Percentiles rank a stretch among this genome's conserved stretches.
phyloP scores from a whole-genome alignment of 1,140 invertebrate genomes.

The Philopotamus ludificatus region DNA sequence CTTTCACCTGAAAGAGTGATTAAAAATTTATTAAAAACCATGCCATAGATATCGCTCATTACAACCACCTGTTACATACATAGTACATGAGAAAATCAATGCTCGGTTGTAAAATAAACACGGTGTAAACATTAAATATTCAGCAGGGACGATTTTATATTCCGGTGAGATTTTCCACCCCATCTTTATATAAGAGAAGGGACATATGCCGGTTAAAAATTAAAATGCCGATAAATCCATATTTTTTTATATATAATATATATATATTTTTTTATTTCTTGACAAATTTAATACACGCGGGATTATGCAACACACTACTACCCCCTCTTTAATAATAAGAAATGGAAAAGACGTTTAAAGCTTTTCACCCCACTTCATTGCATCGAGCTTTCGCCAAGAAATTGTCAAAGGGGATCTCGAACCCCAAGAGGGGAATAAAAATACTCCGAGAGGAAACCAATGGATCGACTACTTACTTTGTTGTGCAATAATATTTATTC shows the following conservation, averaged over 20 bases:
- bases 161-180: too few species aligned
- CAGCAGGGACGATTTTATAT: background rate
- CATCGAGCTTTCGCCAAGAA: conserved; percentile 9
- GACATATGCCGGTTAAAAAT: too few species aligned
- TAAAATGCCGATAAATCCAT: too few species aligned
- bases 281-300: too few species aligned
- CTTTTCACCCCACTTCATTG: conserved; percentile 11
- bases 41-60: background rate
- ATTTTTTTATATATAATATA: too few species aligned
- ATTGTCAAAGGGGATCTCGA: conserved; percentile 1
- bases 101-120: conserved; percentile 20
- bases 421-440: conserved; percentile 10
- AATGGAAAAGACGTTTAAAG: conserved; percentile 19
- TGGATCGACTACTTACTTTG: background rate
- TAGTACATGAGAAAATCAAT: conserved; percentile 4
- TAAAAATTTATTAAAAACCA: background rate
- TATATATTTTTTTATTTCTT: too few species aligned
- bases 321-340: background rate
- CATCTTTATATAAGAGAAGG: too few species aligned
- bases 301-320: background rate
- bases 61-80: background rate
- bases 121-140: conserved; percentile 5
- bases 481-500: background rate
- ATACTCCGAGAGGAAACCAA: background rate
- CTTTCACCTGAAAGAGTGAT: conserved; percentile 57